phyloP scores from a whole-genome alignment of 2,797 vertebrate genomes.

The Holocentrus rufus region DNA sequence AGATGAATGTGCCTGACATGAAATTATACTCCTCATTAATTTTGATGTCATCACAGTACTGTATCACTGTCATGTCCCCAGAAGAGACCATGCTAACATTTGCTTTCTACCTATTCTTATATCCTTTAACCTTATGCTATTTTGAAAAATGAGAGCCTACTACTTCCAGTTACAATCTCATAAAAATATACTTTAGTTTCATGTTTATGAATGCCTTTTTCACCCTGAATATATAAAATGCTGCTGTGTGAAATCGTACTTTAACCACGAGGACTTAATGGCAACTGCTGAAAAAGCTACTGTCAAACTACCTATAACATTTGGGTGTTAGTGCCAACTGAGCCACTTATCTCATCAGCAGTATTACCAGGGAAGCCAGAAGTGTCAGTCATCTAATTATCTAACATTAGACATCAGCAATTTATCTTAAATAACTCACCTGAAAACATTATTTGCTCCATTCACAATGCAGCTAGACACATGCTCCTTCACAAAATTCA shows the following conservation, averaged over 20 bases:
- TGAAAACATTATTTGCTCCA: constrained; percentile 20
- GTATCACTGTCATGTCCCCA: constrained; percentile 56
- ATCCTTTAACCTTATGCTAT: constrained; percentile 47
- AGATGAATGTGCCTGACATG: constrained; percentile 75
- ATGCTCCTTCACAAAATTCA: background rate
- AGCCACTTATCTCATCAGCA: constrained; percentile 41
- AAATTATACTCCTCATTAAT: constrained; percentile 51
- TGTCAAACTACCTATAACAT: constrained; percentile 41
- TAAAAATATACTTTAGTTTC: constrained; percentile 62
- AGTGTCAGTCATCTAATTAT: constrained; percentile 3
- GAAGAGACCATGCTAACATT: constrained; percentile 48
- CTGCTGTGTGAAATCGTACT: constrained; percentile 40
- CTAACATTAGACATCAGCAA: background rate
- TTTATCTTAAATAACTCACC: constrained; percentile 25
- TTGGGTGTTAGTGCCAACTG: constrained; percentile 41
- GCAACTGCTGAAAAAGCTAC: constrained; percentile 19
- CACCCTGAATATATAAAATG: constrained; percentile 47
- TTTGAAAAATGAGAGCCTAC: constrained; percentile 32
- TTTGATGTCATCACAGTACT: constrained; percentile 76
- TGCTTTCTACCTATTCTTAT: constrained; percentile 47
- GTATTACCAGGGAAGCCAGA: constrained; percentile 12
- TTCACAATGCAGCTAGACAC: constrained; percentile 43
- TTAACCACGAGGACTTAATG: constrained; percentile 21
- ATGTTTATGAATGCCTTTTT: constrained; percentile 57
- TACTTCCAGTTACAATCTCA: constrained; percentile 30